Base-by-base conservation (phyloP, 2,888 invertebrate genomes). In the Crocallis elinguaria region DNA sequence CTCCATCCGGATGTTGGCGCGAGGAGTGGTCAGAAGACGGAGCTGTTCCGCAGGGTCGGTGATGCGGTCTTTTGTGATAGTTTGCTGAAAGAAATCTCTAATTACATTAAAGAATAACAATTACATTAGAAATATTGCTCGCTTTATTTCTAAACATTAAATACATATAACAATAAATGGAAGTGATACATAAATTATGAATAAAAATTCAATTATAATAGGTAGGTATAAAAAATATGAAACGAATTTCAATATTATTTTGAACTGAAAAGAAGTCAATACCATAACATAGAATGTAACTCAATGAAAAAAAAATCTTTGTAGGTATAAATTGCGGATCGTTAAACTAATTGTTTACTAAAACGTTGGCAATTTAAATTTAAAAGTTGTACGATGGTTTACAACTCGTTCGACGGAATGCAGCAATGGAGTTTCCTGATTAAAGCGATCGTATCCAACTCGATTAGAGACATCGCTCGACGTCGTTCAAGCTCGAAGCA, bases 11-110 rank as follows among this genome's bases (percentile, higher is more conserved):
- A 95, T 92, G 61, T 93, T 93, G 9, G 93, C 88, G n/a, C 94
- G 90, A 16, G 93, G 88, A 2, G 94, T 93, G 2, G 93, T 90
- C 16, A 95, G 89, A 33, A 93, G 85, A 12, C 93, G 92, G 3
- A 95, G 91, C 56, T 94, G 93, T 64, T 94, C 94, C 1, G 93
- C 93, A 1, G 94, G 94, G 57, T 93, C 90, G 0, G 87, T 87
- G 49, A 88, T 77, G 5, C 90, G 84, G 30, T 90, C 91, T 53
- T 88, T 88, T n/a, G 82, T 68, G 23, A 81, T 66, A 0, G 87
- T 90, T 80, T 88, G 88, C 90, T 90, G 67, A 2, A 62, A 61
- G 8, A 17, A 32, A 14, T 5, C 13, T 21, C 8, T 9, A 4
- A 7, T 41, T 12, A n/a, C n/a, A n/a, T n/a, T n/a, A n/a, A n/a